A percentile compares a stretch with the other conserved stretches of the same genome.
Evolutionary conservation across 2,888 invertebrate genomes (phyloP).

Genomic region (Oligia strigilis): DNA sequence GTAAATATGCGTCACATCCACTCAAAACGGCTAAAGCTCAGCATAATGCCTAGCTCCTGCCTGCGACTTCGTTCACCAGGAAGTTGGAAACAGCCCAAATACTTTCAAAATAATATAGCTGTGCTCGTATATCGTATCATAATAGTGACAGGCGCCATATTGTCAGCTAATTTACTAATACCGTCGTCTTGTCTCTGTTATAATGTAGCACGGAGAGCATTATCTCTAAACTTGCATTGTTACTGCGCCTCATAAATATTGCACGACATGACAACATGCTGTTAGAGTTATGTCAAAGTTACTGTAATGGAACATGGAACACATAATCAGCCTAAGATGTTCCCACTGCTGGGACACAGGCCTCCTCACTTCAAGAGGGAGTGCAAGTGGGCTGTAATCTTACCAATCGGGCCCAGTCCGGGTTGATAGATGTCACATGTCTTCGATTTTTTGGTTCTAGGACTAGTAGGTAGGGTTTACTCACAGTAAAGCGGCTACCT

Average conservation of each 20-base stretch:
- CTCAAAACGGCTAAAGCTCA: too few species aligned
- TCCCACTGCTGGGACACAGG: too few species aligned
- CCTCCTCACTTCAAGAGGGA: too few species aligned
- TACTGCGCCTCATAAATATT: slow-evolving; percentile 39
- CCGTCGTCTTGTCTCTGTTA: slow-evolving; percentile 30
- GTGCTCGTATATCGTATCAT: neutral
- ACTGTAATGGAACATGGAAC: neutral
- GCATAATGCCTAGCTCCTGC: neutral
- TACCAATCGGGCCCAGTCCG: too few species aligned
- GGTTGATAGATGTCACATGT: too few species aligned
- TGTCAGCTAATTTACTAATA: slow-evolving; percentile 51
- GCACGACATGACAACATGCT: slow-evolving; percentile 21
- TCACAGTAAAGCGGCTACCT: too few species aligned
- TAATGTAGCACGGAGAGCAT: slow-evolving; percentile 35
- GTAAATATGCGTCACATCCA: too few species aligned
- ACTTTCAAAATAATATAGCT: neutral
- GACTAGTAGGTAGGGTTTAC: too few species aligned
- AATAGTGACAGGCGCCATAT: slow-evolving; percentile 19
- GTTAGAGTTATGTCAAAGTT: slow-evolving; percentile 18
- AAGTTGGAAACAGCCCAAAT: neutral
- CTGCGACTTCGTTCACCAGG: neutral
- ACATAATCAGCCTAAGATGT: too few species aligned
- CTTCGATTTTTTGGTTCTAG: too few species aligned
- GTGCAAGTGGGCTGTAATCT: too few species aligned
- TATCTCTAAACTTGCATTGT: slow-evolving; percentile 46